Base-by-base conservation (phyloP, 2,797 vertebrate genomes). In the Ceryle rudis region DNA sequence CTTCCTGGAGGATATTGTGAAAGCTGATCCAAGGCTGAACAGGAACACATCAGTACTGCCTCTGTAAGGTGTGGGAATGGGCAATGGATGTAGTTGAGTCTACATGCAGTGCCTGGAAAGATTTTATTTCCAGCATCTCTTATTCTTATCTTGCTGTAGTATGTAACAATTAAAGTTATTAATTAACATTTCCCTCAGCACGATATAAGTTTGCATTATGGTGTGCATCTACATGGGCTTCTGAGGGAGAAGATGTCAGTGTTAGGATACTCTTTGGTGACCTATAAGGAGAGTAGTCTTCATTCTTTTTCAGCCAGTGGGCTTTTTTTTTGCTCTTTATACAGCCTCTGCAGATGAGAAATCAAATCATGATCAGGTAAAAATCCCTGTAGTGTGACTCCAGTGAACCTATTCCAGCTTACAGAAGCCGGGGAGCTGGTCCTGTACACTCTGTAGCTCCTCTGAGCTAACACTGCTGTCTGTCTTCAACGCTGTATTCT, bases 141-240 rank as follows among this genome's bases (percentile, higher is more conserved):
- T 64, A 28, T 33, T 85, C 77, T 69, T 77, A n/a, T 60, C 66
- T 81, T 91, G 10, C 20, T n/a, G 10, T 66, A 78, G 70, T 49
- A 83, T 28, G 42, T 47, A 88, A 44, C 1, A 11, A 91, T 77
- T 89, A 69, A 86, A 75, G n/a, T 46, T 77, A 77, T 54, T 95
- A 90, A 94, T 94, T 90, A 91, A 57, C 71, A 62, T 83, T 93
- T 94, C 62, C 49, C 49, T 81, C 17, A 4, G 83, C 47, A 55
- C 85, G 81, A 61, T 77, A 39, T 90, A 86, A 91, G 73, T 58
- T 82, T 93, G 77, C 93, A 86, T 91, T 90, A 73, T 88, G 66
- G 60, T 62, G 78, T 64, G 77, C 80, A 47, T 60, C 73, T 79
- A 41, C 73, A 58, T 3, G 47, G 70, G 73, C 62, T 81, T 87